phyloP scores from a whole-genome alignment of 2,113 vertebrate species.

The Sinocyclocheilus grahami region DNA sequence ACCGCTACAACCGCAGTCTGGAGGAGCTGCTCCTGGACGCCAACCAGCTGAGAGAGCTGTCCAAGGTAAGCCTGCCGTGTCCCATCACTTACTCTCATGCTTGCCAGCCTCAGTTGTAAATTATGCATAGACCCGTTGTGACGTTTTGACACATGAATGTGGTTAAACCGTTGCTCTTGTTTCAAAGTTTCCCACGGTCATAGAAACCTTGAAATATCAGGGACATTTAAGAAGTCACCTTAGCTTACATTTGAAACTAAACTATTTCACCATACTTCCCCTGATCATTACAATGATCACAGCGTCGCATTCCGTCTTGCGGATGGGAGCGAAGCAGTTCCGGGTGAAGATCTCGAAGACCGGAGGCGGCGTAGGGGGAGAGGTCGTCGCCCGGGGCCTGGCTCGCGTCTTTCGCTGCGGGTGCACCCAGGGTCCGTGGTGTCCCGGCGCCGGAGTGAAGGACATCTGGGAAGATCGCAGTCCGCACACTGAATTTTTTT shows the following conservation, averaged over 20 bases:
- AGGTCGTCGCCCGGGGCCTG: no score
- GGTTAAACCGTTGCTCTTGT: background rate
- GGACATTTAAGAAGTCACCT: no score
- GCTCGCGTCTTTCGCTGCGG: no score
- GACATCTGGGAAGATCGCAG: no score
- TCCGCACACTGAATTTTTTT: no score
- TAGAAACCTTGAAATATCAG: background rate
- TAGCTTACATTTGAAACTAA: background rate
- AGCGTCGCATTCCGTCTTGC: no score
- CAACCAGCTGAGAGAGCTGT: slow-evolving; percentile 92
- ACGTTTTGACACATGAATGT: background rate
- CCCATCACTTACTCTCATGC: background rate
- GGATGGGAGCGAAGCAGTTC: no score
- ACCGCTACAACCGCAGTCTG: slow-evolving; percentile 90
- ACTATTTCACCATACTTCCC: background rate
- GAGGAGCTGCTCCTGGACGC: slow-evolving; percentile 92
- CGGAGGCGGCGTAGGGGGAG: no score
- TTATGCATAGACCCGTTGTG: background rate
- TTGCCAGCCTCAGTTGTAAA: background rate
- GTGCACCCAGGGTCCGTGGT: no score
- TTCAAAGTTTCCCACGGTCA: background rate
- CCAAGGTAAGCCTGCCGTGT: slow-evolving; percentile 79
- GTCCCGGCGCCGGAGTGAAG: no score
- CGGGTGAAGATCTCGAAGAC: no score
- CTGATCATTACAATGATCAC: background rate